Conservation (phyloP, 2,797 vertebrate species). For the Pygocentrus nattereri region DNA sequence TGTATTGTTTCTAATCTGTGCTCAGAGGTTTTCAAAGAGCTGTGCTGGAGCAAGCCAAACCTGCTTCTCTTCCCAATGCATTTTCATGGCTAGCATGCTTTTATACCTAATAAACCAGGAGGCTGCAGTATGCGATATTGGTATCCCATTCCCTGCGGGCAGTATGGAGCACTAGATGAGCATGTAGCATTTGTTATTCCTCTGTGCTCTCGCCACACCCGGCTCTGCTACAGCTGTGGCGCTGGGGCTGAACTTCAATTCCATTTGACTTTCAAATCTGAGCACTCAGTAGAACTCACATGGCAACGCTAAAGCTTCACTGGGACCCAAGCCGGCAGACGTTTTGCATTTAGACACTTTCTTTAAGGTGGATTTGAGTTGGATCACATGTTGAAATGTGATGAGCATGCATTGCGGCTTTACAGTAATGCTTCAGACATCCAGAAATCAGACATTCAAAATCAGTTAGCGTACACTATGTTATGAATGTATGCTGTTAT, state of each 20-base stretch:
- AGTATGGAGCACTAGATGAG: slow-evolving; percentile 18
- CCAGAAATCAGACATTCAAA: too few species aligned
- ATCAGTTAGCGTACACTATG: too few species aligned
- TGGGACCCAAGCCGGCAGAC: not conserved
- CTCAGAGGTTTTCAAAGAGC: not conserved
- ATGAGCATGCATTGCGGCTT: not conserved
- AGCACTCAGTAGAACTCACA: not conserved
- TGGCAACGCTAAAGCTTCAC: not conserved
- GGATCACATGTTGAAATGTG: not conserved
- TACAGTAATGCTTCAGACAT: too few species aligned
- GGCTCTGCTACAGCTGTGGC: slow-evolving; percentile 19
- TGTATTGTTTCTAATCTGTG: not conserved
- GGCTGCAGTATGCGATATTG: slow-evolving; percentile 30
- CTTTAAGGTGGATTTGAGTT: not conserved
- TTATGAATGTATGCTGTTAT: too few species aligned
- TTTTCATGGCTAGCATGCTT: slow-evolving; percentile 20
- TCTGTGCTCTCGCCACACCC: slow-evolving; percentile 9
- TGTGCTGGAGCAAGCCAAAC: not conserved
- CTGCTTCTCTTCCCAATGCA: not conserved
- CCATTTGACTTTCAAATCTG: slow-evolving; percentile 41
- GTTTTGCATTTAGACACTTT: not conserved
- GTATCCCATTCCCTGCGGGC: slow-evolving; percentile 37
- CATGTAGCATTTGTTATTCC: slow-evolving; percentile 38
- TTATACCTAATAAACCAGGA: slow-evolving; percentile 37
- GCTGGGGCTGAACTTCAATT: slow-evolving; percentile 11